Conservation (phyloP, 2,113 vertebrate species). For the Tapirus terrestris region DNA sequence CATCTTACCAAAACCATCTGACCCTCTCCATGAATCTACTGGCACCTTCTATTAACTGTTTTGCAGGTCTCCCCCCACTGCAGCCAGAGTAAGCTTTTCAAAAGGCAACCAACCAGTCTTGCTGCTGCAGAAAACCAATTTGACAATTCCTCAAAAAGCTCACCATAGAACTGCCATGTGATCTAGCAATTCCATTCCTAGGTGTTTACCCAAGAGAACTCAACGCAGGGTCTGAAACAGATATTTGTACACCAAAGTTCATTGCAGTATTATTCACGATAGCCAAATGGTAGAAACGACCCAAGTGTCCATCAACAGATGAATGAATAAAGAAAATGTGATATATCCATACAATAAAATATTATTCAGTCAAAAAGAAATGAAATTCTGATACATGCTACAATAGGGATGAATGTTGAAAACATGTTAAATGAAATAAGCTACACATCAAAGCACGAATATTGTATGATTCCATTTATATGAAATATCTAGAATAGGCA, state of each 20-base stretch:
- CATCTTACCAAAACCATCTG: neutral
- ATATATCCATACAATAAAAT: neutral
- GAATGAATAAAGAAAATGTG: neutral
- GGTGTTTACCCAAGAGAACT: neutral
- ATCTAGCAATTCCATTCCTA: neutral
- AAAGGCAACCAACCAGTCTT: neutral
- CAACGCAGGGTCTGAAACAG: neutral
- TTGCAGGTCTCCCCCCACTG: neutral
- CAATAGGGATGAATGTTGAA: neutral
- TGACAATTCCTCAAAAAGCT: neutral
- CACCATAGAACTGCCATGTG: neutral
- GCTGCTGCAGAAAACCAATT: neutral
- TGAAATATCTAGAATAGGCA: neutral
- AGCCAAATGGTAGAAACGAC: neutral
- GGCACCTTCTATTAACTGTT: neutral
- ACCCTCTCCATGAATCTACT: neutral
- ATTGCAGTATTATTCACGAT: neutral
- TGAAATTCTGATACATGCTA: neutral
- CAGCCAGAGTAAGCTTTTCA: neutral
- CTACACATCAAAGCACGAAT: neutral
- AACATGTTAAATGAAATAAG: neutral
- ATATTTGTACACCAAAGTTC: too few species aligned
- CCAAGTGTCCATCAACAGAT: neutral
- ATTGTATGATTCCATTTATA: neutral
- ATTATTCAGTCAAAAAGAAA: neutral